These are phyloP conservation scores for Synanthedon andrenaeformis DNA, from an alignment of 2,888 invertebrate species.

Conservation along the genomic window DNA sequence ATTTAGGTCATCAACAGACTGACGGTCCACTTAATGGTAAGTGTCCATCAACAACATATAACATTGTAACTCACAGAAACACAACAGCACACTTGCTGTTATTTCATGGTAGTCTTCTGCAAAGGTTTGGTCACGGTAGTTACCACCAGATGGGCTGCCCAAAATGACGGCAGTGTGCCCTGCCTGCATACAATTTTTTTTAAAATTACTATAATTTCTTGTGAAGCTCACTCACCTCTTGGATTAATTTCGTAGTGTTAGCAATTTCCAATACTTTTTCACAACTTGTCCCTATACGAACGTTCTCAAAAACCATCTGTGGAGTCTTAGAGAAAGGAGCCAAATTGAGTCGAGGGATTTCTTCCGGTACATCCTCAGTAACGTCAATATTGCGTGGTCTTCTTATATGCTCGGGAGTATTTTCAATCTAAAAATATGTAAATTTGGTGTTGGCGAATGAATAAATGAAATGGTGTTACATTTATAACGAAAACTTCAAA, in stretches of 20 bases:
- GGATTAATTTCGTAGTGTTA: conserved; percentile 65
- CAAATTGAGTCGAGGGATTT: conserved; percentile 65
- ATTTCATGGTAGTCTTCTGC: too few relatives aligned
- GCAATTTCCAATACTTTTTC: conserved; percentile 66
- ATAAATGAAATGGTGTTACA: too few relatives aligned
- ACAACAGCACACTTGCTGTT: neutral
- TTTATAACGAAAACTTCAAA: conserved; percentile 1
- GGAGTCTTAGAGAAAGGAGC: conserved; percentile 77
- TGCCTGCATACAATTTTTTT: too few relatives aligned
- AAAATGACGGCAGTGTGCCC: too few relatives aligned
- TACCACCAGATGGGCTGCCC: too few relatives aligned
- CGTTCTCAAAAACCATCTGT: conserved; percentile 76
- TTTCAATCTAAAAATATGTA: conserved; percentile 43
- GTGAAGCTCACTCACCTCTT: conserved; percentile 32
- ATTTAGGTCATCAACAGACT: too few relatives aligned
- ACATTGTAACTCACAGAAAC: neutral
- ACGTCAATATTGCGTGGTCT: conserved; percentile 39
- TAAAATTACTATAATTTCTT: too few relatives aligned
- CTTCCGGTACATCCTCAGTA: conserved; percentile 33
- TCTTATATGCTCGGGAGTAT: conserved; percentile 57
- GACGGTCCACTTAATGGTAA: too few relatives aligned
- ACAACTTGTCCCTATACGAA: conserved; percentile 68
- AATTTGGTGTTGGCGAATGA: too few relatives aligned
- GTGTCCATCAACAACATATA: too few relatives aligned
- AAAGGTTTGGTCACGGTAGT: too few relatives aligned